Conservation (phyloP, 2,113 vertebrate genomes). For the Emydura subglobosa region DNA sequence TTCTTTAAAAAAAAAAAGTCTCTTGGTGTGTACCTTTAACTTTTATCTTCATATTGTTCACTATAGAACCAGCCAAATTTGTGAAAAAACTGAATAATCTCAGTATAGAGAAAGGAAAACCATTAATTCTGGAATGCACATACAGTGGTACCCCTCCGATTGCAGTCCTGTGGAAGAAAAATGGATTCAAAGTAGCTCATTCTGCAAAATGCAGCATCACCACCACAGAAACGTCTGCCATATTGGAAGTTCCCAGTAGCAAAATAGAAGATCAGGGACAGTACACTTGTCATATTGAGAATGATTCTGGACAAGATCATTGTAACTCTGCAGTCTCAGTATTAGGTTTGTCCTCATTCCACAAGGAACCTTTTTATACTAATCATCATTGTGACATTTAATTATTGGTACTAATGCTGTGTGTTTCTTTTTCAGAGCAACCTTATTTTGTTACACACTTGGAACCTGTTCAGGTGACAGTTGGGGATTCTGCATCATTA, state of each 20-base stretch:
- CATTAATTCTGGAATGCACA: constrained; percentile 89
- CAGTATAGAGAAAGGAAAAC: constrained; percentile 89
- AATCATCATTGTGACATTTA: not conserved
- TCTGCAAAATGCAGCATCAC: constrained; percentile 92
- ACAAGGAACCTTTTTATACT: not conserved
- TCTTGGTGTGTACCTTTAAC: constrained; percentile 14
- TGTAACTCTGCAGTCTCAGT: constrained; percentile 89
- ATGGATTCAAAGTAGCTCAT: constrained; percentile 85
- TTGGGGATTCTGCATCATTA: constrained; percentile 91
- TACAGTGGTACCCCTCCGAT: constrained; percentile 92
- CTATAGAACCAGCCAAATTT: constrained; percentile 92
- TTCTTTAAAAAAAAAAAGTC: not conserved
- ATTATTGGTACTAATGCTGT: constrained; percentile 33
- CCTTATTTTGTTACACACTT: constrained; percentile 90
- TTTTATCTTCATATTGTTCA: constrained; percentile 12
- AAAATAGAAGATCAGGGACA: constrained; percentile 89
- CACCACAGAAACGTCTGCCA: constrained; percentile 93
- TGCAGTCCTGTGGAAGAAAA: constrained; percentile 92
- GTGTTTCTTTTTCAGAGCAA: constrained; percentile 86
- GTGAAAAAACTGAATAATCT: constrained; percentile 91
- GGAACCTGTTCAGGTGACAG: constrained; percentile 90
- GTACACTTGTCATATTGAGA: constrained; percentile 92
- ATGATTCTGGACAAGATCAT: constrained; percentile 90
- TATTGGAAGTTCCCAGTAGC: constrained; percentile 90
- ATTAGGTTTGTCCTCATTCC: constrained; percentile 85